Base-by-base conservation (phyloP, 1,140 invertebrate genomes). In the Monomorium pharaonis region DNA sequence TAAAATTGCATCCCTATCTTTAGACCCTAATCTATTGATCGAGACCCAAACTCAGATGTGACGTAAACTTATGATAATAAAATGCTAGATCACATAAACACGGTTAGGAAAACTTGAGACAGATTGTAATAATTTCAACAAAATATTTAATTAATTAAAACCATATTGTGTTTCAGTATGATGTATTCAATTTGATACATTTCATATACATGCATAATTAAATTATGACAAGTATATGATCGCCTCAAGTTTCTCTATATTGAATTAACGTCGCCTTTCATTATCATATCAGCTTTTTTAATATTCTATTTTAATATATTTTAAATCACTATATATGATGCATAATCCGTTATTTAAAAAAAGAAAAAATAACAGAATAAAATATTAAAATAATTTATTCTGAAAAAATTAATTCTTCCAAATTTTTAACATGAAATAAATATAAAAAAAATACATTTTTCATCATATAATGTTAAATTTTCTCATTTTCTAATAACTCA, bases 231-330 rank as follows among this genome's bases (percentile, higher is more conserved):
- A 63, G 18, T 65, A 37, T 54, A 54, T 24, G 49, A 14, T 18
- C 14, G 44, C 24, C 16, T 51, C 33, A 72, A 81, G 51, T 81
- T 44, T 56, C 5, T 14, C 24, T 70, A 27, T 1, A 6, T 37
- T 69, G 30, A 65, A 65, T 65, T 78, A 80, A 80, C 30, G n/a
- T 72, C 4, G 18, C 10, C 16, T 80, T 47, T 60, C 67, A 33
- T 58, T 47, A 24, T 81, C 65, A 47, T 27, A 24, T 67, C 24
- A 27, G 72, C 72, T 37, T 21, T 33, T 49, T 49, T 33, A 67
- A 78, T 78, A 77, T 62, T n/a, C 42, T 67, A 51, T 69, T 69
- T 80, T 21, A n/a, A 54, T 63, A 69, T 27, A 69, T 80, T 51
- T 54, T n/a, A 37, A 51, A 67, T 51, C 44, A 77, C 7, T 42